Evolutionary conservation across 2,888 invertebrate genomes (phyloP).

Genomic region (Argynnis bischoffii): DNA sequence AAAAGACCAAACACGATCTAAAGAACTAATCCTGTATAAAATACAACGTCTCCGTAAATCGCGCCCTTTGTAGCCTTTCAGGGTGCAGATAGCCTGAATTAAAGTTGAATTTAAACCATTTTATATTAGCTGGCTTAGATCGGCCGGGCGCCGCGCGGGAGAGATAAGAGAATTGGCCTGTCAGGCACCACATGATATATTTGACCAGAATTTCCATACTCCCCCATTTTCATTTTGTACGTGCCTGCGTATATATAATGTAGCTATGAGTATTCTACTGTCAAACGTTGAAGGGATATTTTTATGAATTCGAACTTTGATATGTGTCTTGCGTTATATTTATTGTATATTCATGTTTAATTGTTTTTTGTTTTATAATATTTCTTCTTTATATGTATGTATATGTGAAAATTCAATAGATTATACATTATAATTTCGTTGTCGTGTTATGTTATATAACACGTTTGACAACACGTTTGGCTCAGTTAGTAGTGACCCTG

Average conservation of each 20-base stretch:
- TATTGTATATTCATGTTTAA: neutral
- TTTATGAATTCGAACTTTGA: conserved; percentile 6
- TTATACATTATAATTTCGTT: no score
- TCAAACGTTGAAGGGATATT: conserved; percentile 45
- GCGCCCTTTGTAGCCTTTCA: conserved; percentile 67
- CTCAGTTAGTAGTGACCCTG: no score
- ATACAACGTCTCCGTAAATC: conserved; percentile 81
- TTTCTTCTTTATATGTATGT: neutral
- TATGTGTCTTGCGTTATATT: neutral
- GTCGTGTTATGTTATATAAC: no score
- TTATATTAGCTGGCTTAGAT: conserved; percentile 83
- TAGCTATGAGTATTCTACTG: conserved; percentile 56
- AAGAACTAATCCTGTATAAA: conserved; percentile 38
- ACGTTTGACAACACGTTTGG: no score
- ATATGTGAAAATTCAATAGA: no score
- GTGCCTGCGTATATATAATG: conserved; percentile 80
- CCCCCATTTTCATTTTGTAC: conserved; percentile 82
- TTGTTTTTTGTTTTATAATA: neutral
- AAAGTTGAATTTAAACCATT: conserved; percentile 83
- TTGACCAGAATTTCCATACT: conserved; percentile 93
- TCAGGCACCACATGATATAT: conserved; percentile 94
- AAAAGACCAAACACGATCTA: conserved; percentile 21
- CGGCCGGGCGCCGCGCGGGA: conserved; percentile 81
- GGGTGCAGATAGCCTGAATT: conserved; percentile 79
- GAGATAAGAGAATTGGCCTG: conserved; percentile 95